These are phyloP conservation scores for Odontamblyopus lacepedii DNA, from an alignment of 2,797 vertebrate genomes.

Conservation along the genomic window DNA sequence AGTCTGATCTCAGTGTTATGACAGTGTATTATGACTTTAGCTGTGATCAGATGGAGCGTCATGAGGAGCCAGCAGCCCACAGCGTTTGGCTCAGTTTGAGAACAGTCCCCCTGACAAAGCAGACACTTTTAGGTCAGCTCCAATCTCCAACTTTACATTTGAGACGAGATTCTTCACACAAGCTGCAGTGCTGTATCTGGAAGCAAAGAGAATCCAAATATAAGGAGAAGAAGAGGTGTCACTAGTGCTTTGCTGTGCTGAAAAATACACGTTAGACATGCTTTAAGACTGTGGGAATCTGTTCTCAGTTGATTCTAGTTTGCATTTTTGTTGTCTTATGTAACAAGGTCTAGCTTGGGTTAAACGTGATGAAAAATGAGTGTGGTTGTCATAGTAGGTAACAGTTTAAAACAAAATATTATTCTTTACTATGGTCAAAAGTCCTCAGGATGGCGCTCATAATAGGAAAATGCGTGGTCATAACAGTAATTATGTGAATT, in stretches of 20 bases:
- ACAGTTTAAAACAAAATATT: too few relatives aligned
- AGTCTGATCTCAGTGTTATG: constrained; percentile 16
- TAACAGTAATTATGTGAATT: too few relatives aligned
- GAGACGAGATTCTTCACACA: constrained; percentile 20
- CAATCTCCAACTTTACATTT: constrained; percentile 23
- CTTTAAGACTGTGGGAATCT: neutral
- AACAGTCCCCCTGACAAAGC: constrained; percentile 32
- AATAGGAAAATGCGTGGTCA: too few relatives aligned
- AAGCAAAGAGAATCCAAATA: neutral
- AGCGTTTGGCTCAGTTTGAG: constrained; percentile 24
- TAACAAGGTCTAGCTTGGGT: too few relatives aligned
- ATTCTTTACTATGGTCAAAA: too few relatives aligned
- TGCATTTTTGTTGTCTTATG: neutral
- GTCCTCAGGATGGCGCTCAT: too few relatives aligned
- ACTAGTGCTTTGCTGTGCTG: neutral
- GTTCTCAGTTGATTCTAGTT: neutral
- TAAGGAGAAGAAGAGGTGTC: constrained; percentile 1
- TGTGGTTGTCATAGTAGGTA: too few relatives aligned
- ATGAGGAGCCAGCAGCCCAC: constrained; percentile 21
- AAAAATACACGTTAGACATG: neutral
- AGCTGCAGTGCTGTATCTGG: neutral
- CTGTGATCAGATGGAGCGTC: constrained; percentile 20
- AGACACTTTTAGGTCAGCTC: constrained; percentile 49
- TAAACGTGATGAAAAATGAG: too few relatives aligned
- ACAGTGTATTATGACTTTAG: constrained; percentile 24